phyloP scores from a whole-genome alignment of 2,797 vertebrate genomes.

The Tokudaia muenninki region DNA sequence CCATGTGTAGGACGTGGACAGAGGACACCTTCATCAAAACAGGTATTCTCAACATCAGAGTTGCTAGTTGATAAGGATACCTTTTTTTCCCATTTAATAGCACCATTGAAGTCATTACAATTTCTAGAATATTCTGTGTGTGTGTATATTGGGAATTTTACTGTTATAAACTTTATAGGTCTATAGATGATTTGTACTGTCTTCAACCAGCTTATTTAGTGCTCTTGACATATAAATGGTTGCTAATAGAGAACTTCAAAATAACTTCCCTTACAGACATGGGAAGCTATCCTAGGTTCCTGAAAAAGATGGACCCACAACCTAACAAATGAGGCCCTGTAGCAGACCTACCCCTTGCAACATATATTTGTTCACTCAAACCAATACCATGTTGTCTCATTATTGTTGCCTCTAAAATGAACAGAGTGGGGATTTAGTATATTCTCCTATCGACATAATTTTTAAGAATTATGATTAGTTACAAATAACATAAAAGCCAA shows the following conservation, averaged over 20 bases:
- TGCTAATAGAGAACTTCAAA: neutral
- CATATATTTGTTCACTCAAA: neutral
- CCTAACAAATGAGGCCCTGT: neutral
- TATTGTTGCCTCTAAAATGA: constrained; percentile 19
- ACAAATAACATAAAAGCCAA: constrained; percentile 1
- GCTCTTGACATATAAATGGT: neutral
- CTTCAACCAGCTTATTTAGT: neutral
- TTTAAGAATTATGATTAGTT: constrained; percentile 22
- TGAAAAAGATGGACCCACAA: neutral
- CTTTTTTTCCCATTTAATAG: neutral
- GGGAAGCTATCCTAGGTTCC: neutral
- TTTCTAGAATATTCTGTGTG: neutral
- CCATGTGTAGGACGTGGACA: neutral
- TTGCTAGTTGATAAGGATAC: neutral
- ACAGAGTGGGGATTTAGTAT: neutral
- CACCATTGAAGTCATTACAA: neutral
- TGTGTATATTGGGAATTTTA: neutral
- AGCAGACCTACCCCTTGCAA: neutral
- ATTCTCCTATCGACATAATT: neutral
- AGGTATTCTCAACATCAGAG: neutral
- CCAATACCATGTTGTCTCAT: neutral
- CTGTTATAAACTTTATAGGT: neutral
- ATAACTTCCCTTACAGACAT: neutral
- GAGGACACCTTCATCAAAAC: neutral
- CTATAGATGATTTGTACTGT: neutral